Base-by-base conservation (phyloP, 2,888 invertebrate species). In the Podotricha telesiphe region DNA sequence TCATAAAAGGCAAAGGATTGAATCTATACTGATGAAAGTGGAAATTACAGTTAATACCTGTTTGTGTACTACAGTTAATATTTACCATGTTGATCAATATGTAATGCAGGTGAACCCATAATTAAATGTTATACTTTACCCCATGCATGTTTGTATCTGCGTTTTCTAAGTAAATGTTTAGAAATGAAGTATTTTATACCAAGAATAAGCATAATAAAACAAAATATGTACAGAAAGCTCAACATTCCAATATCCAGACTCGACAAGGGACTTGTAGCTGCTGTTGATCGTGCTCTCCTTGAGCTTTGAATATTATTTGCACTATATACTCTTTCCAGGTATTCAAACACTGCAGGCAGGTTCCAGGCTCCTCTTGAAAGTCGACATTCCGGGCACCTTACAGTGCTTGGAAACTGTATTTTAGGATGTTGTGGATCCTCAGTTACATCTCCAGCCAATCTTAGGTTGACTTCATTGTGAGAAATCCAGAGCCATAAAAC, bases 401-500 rank as follows among this genome's bases (percentile, higher is more conserved):
- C 79, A 1, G 85, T 80, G 80, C 76, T 95, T 76, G 99, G 99
- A 85, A 97, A 99, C 85, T 98, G 97, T 68, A 96, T 92, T 88
- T 99, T 99, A 0, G 97, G 98, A 86, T 96, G 95, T 65, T 94
- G 86, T 0, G 99, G 98, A 91, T 99, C 99, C 87, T 99, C 99
- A 0, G 98, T 97, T 4, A 89, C 74, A 85, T 98, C 98, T 0
- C 97, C 97, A 22, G 96, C 94, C 34, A 99, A 91, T 75, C 99
- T 94, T 74, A 95, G 91, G 86, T 99, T 99, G 0, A 98, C 99
- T 86, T 96, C 95, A 85, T 99, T 99, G 84, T 99, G 99, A 0
- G 97, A 96, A 78, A 94, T 94, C 99, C 99, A 99, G 28, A 99
- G 89, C 98, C 99, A 99, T 50, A 99, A 86, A 0, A 99, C 95